These are phyloP conservation scores for Selene dorsalis DNA, from an alignment of 2,797 vertebrate genomes.

Conservation along the genomic window DNA sequence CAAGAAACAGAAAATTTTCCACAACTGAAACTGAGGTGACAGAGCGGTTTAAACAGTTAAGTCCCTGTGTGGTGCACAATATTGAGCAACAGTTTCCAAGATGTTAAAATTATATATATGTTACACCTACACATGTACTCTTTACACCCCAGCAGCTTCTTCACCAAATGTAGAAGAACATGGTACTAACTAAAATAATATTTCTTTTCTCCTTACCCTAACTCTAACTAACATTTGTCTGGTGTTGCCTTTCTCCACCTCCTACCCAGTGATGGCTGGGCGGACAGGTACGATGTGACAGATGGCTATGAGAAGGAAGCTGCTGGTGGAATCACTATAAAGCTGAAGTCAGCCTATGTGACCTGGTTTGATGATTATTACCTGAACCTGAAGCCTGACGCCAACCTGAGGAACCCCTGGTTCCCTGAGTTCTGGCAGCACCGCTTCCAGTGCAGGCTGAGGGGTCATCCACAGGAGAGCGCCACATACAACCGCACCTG, in stretches of 20 bases:
- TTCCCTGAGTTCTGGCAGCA: slow-evolving; percentile 99
- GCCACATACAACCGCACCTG: slow-evolving; percentile 93
- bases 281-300: slow-evolving; percentile 97
- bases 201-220: not conserved
- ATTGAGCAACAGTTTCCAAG: slow-evolving; percentile 16
- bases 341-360: slow-evolving; percentile 96
- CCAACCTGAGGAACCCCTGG: slow-evolving; percentile 96
- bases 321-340: slow-evolving; percentile 97
- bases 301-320: slow-evolving; percentile 95
- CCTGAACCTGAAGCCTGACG: slow-evolving; percentile 92
- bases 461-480: slow-evolving; percentile 92
- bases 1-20: not conserved
- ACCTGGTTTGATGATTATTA: slow-evolving; percentile 99
- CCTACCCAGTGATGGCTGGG: slow-evolving; percentile 94
- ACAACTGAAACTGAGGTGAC: slow-evolving; percentile 14
- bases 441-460: slow-evolving; percentile 94
- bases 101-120: not conserved
- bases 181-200: too few relatives aligned
- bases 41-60: slow-evolving; percentile 24
- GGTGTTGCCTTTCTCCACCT: slow-evolving; percentile 2
- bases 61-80: slow-evolving; percentile 17
- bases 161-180: not conserved
- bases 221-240: slow-evolving; percentile 1
- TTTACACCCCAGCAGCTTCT: not conserved
- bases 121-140: not conserved